Base-by-base conservation (phyloP, 1,140 invertebrate genomes). In the Laupala kohalensis region DNA sequence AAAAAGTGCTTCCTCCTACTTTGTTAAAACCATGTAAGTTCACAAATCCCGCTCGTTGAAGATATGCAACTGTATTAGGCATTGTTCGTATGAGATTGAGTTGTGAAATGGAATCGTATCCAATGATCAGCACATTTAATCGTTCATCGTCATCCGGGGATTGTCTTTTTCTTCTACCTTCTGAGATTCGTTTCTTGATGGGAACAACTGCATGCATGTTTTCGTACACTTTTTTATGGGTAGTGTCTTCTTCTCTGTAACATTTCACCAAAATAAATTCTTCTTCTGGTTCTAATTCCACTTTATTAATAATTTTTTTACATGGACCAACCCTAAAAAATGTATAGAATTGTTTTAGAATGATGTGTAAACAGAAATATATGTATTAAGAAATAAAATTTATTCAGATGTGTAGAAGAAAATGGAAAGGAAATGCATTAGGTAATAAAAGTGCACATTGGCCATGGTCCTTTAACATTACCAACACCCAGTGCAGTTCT, bases 21-120 rank as follows among this genome's bases (percentile, higher is more conserved):
- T 89, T 89, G 75, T 86, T 88, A 76, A 87, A 89, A 0, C 88
- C 88, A 64, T 81, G 78, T 23, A 89, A 77, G 26, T 82, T 80
- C 13, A 86, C 74, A 78, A 85, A 88, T 4, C 81, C 83, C 5
- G 87, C 81, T 23, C 85, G 80, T 53, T 84, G 83, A 9, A 95
- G 79, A 77, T 88, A 89, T 62, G 81, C 77, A 4, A 85, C 80
- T 0, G 92, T 93, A 75, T 85, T 84, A 13, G 91, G 91, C 88
- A 95, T 88, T 28, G 89, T 87, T 26, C 91, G 84, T 26, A 86
- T 84, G 29, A 92, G 85, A 80, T 94, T 92, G 1, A 90, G 83
- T 65, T 90, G 83, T 0, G 92, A 94, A 29, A 94, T 87, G 27
- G 90, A 92, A 77, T 95, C 92, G 67, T 94, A 87, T 13, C 92